These are phyloP conservation scores for Anhinga rufa DNA, from an alignment of 2,113 vertebrate species.

Conservation along the genomic window DNA sequence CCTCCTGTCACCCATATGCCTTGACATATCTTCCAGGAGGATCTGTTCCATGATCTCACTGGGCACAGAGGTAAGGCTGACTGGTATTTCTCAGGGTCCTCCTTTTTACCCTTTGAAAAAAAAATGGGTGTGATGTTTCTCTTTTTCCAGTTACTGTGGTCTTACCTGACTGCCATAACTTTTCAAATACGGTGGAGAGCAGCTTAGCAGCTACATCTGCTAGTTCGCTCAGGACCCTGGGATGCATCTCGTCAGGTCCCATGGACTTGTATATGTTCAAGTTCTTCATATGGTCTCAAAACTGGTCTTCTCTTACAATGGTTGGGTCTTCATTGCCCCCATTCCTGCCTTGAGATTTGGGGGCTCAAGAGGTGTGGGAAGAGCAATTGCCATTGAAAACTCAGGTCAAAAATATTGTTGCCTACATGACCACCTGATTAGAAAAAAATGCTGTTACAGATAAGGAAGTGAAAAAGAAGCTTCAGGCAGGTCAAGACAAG, in stretches of 20 bases:
- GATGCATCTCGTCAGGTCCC: neutral
- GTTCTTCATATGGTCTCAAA: neutral
- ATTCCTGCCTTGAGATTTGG: neutral
- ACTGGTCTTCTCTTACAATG: neutral
- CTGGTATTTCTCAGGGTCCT: neutral
- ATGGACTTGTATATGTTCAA: neutral
- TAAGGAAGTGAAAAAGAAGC: neutral
- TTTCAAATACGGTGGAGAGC: neutral
- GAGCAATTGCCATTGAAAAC: neutral
- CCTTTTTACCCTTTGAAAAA: neutral
- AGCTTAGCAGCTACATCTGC: neutral
- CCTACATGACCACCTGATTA: rapidly evolving
- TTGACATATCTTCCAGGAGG: neutral
- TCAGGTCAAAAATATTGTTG: neutral
- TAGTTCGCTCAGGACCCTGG: neutral
- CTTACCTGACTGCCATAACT: neutral
- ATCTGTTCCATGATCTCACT: neutral
- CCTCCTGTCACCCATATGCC: neutral
- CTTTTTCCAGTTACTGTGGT: neutral
- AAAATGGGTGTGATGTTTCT: neutral
- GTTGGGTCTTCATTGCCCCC: neutral
- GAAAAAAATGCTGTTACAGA: neutral
- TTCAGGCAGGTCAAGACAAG: neutral
- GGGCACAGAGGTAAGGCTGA: neutral
- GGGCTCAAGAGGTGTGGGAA: neutral